Percentiles rank a stretch among this genome's conserved stretches.
Conservation (phyloP, 2,888 invertebrate genomes). For the Crocallis elinguaria region DNA sequence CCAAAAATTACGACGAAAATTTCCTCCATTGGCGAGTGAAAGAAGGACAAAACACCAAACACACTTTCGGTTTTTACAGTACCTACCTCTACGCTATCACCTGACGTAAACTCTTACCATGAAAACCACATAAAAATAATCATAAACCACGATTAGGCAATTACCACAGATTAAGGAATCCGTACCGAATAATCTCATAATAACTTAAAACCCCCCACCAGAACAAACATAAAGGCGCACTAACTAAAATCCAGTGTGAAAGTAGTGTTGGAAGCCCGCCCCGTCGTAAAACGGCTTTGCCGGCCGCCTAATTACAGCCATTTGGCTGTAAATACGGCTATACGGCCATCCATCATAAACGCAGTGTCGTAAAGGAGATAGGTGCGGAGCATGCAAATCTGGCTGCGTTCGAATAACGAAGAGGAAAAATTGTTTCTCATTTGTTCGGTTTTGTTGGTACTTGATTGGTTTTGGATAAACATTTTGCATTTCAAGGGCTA, state of each 20-base stretch:
- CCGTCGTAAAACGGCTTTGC: slow-evolving; percentile 45
- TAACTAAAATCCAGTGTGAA: slow-evolving; percentile 39
- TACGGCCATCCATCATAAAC: slow-evolving; percentile 69
- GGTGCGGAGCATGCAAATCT: slow-evolving; percentile 28
- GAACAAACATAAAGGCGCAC: slow-evolving; percentile 39
- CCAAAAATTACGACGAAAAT: too few species aligned
- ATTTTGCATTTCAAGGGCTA: too few species aligned
- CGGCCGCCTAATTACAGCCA: slow-evolving; percentile 72
- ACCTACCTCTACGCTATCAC: not conserved
- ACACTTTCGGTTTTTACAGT: not conserved
- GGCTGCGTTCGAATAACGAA: not conserved
- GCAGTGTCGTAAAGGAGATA: slow-evolving; percentile 57
- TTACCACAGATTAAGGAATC: slow-evolving; percentile 17
- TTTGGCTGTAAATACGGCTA: slow-evolving; percentile 44
- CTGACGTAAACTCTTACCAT: not conserved
- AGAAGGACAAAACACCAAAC: too few species aligned
- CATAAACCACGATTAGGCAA: slow-evolving; percentile 27
- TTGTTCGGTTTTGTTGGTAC: too few species aligned
- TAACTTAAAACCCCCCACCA: slow-evolving; percentile 26
- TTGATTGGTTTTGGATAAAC: too few species aligned
- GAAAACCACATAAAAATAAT: slow-evolving; percentile 18
- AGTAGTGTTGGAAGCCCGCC: slow-evolving; percentile 28
- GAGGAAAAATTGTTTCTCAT: not conserved
- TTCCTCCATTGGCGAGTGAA: too few species aligned
- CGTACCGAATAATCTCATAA: slow-evolving; percentile 24